Evolutionary conservation across 1,140 invertebrate genomes (phyloP), one percentile per base, ranked within the genome.

Genomic region (Stratiolaelaps scimitus): DNA sequence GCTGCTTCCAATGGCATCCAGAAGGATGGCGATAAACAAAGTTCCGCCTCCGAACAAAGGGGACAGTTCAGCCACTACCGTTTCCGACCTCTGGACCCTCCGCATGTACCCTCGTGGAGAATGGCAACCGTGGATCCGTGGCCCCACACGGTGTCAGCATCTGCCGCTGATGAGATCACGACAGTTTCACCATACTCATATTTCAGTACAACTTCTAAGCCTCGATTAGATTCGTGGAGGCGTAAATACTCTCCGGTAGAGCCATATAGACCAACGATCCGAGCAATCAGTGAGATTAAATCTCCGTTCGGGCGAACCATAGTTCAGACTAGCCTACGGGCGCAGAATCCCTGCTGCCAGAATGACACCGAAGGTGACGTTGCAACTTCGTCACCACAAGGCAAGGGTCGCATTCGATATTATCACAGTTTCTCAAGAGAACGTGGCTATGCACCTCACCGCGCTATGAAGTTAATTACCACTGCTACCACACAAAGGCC

Each of bases 391-490:
- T 4, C 5, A 4, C 5, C 26, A 15, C 47, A 48, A n/a, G 20
- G 13, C 23, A 60, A 23, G 26, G 20, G 20, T 26, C 26, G 23
- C 4, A 15, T 60, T 34, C 53, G 53, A 60, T 60, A 29, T 34
- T 60, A 60, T 23, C 26, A 60, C 53, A 60, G 53, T 34, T 60
- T 60, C 20, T 60, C 53, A 1, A 60, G 23, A 26, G 53, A 60
- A 60, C 53, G 23, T 34, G 53, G 53, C 26, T 60, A 60, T 23
- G 53, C 53, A 0, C 53, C 53, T 26, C 53, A 60, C 15, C 15
- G 53, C 15, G 15, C 53, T 29, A 34, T 60, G 17, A 26, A 60
- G 23, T 60, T 20, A 17, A 34, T 60, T 26, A 23, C 53, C 4
- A 60, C 53, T 26, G 34, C 23, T 10, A 60, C 53, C 4, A 26